phyloP scores from a whole-genome alignment of 2,888 invertebrate genomes.

The Cynaeus angustus region DNA sequence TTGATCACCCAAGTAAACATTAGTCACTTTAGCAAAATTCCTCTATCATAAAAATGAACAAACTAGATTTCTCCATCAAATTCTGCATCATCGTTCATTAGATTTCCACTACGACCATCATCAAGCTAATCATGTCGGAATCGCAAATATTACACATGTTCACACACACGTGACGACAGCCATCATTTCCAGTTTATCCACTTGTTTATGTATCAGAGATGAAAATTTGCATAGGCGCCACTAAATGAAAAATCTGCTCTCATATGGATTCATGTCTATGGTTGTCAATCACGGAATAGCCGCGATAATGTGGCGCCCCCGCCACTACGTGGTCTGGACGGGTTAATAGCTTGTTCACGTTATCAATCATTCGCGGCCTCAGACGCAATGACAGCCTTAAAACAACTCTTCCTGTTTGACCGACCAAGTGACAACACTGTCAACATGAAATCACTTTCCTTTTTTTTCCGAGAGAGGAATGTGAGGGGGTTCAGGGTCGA shows the following conservation, averaged over 20 bases:
- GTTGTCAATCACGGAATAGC: slow-evolving; percentile 43
- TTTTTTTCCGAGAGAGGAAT: slow-evolving; percentile 13
- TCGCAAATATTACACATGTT: slow-evolving; percentile 13
- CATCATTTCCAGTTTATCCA: slow-evolving; percentile 11
- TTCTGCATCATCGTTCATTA: too few species aligned
- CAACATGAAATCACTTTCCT: slow-evolving; percentile 26
- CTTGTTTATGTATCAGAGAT: slow-evolving; percentile 33
- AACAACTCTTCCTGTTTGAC: slow-evolving; percentile 42
- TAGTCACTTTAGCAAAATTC: too few species aligned
- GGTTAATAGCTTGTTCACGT: slow-evolving; percentile 57
- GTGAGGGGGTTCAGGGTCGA: not conserved
- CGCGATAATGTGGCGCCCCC: slow-evolving; percentile 54
- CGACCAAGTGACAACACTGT: slow-evolving; percentile 40
- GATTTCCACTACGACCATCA: not conserved
- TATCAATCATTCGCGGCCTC: slow-evolving; percentile 57
- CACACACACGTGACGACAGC: slow-evolving; percentile 6
- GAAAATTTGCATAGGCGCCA: slow-evolving; percentile 45
- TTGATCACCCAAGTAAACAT: too few species aligned
- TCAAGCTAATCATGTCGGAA: slow-evolving; percentile 1
- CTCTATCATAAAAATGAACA: too few species aligned
- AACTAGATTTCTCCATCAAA: too few species aligned
- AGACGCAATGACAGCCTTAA: slow-evolving; percentile 39
- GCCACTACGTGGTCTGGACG: slow-evolving; percentile 53
- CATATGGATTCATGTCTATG: slow-evolving; percentile 41
- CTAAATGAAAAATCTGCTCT: slow-evolving; percentile 35